A percentile compares a stretch with the other conserved stretches of the same genome.
phyloP scores from a whole-genome alignment of 2,888 invertebrate species.

The Noctua fimbriata region DNA sequence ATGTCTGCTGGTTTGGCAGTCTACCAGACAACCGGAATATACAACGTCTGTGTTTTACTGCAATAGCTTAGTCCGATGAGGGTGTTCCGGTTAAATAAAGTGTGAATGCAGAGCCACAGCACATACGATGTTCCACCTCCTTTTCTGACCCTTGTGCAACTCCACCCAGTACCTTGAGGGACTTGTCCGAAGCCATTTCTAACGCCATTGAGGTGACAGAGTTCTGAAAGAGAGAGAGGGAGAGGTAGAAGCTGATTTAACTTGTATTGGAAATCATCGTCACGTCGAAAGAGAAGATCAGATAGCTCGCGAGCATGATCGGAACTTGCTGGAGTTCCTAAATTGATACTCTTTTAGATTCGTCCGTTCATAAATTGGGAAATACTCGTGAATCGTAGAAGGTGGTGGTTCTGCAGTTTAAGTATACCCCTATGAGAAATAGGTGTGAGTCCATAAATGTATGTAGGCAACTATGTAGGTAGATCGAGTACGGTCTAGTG shows the following conservation, averaged over 20 bases:
- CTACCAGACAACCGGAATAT: not conserved
- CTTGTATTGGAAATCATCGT: not conserved
- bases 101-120: not conserved
- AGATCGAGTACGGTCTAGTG: no score
- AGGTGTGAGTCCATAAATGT: no score
- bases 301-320: no score
- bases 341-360: no score
- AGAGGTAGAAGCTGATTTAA: not conserved
- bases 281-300: not conserved
- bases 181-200: no score
- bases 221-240: no score
- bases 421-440: no score
- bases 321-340: no score
- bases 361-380: no score
- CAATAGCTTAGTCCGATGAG: not conserved
- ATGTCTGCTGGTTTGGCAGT: not conserved
- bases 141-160: not conserved
- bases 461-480: no score
- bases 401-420: no score
- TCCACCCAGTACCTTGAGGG: not conserved
- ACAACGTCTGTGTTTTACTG: not conserved
- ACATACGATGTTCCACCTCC: not conserved
- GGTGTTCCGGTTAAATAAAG: not conserved
- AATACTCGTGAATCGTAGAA: no score
- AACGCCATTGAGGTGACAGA: not conserved